Conservation (phyloP, 1,140 invertebrate species). For the Ceratosolen solmsi region DNA sequence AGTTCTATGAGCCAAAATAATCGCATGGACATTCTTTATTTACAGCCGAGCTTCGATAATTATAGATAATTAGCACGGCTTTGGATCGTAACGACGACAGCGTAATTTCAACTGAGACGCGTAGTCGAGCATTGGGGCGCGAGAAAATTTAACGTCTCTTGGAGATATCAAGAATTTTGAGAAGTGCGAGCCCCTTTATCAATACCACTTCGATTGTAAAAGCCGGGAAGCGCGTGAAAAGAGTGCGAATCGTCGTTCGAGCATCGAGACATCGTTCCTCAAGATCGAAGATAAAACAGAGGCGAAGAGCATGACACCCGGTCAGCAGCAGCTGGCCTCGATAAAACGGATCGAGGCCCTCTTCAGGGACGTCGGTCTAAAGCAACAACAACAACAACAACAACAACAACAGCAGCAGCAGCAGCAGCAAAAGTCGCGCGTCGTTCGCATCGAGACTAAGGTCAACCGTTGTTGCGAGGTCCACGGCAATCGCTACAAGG, state of each 20-base stretch:
- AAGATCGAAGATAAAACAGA: constrained; percentile 53
- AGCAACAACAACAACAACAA: constrained; percentile 66
- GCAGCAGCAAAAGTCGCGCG: constrained; percentile 66
- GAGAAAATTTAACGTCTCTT: too few species aligned
- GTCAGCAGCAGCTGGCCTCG: constrained; percentile 77
- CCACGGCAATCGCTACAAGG: constrained; percentile 79
- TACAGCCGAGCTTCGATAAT: too few species aligned
- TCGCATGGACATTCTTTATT: too few species aligned
- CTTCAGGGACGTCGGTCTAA: constrained; percentile 79
- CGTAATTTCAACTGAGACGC: too few species aligned
- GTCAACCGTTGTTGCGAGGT: constrained; percentile 79
- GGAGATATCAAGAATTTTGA: too few species aligned
- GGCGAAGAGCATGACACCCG: constrained; percentile 25
- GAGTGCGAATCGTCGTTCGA: too few species aligned
- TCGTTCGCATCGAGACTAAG: constrained; percentile 73
- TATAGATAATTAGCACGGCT: too few species aligned
- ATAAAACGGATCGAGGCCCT: constrained; percentile 82
- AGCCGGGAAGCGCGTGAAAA: background rate
- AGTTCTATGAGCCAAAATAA: too few species aligned
- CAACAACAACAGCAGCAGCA: constrained; percentile 58
- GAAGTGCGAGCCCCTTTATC: too few species aligned
- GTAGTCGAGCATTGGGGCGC: too few species aligned
- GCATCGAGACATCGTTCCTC: background rate
- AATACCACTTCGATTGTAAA: too few species aligned
- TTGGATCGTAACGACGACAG: too few species aligned